These are phyloP conservation scores for Sarcophaga carnaria DNA, from an alignment of 2,888 invertebrate species.

Conservation along the genomic window DNA sequence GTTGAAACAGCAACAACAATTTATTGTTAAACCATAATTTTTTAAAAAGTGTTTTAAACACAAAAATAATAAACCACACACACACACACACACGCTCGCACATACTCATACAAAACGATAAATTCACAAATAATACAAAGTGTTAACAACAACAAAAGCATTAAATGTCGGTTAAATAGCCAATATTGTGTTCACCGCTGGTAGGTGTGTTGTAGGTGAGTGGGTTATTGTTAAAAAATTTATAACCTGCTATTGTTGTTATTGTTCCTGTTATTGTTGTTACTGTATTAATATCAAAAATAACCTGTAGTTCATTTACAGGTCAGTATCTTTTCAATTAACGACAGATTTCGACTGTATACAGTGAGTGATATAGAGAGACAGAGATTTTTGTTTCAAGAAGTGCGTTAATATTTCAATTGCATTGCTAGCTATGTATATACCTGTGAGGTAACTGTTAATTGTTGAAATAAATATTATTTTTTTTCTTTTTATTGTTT, in stretches of 20 bases:
- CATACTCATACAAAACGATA: no score
- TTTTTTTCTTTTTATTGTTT: background rate
- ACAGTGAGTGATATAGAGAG: no score
- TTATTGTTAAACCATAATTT: background rate
- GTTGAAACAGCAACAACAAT: conserved; percentile 15
- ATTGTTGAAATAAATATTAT: conserved; percentile 5
- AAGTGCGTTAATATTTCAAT: conserved; percentile 9
- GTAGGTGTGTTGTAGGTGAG: background rate
- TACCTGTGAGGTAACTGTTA: background rate
- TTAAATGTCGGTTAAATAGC: conserved; percentile 45
- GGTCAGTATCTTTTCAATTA: conserved; percentile 29
- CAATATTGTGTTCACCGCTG: conserved; percentile 11
- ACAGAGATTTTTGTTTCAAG: background rate
- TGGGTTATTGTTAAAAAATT: conserved; percentile 35
- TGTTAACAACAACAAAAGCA: conserved; percentile 31
- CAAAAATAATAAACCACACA: background rate
- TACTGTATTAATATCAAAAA: background rate
- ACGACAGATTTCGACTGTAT: background rate
- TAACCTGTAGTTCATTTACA: conserved; percentile 41
- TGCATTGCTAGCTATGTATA: background rate
- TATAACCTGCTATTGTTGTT: conserved; percentile 7
- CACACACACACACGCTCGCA: background rate
- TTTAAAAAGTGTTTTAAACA: background rate
- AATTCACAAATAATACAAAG: conserved; percentile 13
- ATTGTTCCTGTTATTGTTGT: conserved; percentile 18